These are phyloP conservation scores for Parazoanthus darwini DNA, from an alignment of 92 coral and sea anemone species.

Conservation along the genomic window DNA sequence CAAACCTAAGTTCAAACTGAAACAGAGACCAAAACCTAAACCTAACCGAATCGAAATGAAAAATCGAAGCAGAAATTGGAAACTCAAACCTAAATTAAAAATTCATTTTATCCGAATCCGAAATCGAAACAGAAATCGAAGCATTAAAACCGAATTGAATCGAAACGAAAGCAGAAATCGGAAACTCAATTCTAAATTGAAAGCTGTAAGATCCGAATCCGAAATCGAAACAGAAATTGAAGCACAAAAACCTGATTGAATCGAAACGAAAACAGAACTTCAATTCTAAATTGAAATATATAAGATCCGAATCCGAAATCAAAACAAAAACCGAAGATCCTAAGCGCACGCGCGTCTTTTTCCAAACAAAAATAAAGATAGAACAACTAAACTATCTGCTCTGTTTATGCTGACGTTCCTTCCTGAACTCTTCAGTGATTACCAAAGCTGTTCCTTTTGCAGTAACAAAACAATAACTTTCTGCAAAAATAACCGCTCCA, in stretches of 20 bases:
- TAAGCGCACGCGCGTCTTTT: not conserved
- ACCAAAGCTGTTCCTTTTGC: not conserved
- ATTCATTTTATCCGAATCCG: not conserved
- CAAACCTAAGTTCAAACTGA: no score
- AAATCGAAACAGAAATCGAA: not conserved
- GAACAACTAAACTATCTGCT: not conserved
- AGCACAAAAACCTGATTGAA: not conserved
- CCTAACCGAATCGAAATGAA: not conserved
- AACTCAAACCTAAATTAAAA: not conserved
- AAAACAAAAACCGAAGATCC: not conserved
- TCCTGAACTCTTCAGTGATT: not conserved
- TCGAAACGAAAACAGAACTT: not conserved
- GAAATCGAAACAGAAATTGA: no score
- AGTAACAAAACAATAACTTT: not conserved
- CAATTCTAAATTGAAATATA: not conserved
- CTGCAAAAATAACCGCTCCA: not conserved
- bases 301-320: no score
- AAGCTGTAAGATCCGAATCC: not conserved
- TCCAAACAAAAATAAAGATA: not conserved
- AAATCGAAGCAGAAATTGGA: not conserved
- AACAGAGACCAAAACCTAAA: not conserved
- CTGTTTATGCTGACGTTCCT: not conserved
- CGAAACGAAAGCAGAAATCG: not conserved
- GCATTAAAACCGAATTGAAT: not conserved
- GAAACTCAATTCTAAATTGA: not conserved